phyloP scores from a whole-genome alignment of 30 jellyfish, hydroid and myxozoan genomes.

The Turritopsis dohrnii region DNA sequence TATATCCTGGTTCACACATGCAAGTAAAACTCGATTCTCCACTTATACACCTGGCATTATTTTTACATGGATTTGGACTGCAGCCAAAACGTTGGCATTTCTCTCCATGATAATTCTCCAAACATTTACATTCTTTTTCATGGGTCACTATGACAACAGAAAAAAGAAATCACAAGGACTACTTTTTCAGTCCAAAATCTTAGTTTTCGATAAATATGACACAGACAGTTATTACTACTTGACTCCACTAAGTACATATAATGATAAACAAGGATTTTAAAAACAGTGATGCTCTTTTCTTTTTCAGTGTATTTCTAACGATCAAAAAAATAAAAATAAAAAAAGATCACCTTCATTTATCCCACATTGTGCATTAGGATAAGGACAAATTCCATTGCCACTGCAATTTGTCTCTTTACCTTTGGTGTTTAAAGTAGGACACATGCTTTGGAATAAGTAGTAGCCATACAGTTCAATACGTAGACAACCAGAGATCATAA shows the following conservation, averaged over 20 bases:
- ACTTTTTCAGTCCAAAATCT: too few species aligned
- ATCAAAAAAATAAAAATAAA: neutral
- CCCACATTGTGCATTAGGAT: constrained; percentile 53
- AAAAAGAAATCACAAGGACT: neutral
- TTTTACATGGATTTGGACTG: constrained; percentile 73
- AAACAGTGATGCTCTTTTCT: too few species aligned
- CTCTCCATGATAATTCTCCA: constrained; percentile 73
- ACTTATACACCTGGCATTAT: constrained; percentile 34
- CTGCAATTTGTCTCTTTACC: constrained; percentile 25
- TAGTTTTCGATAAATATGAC: too few species aligned
- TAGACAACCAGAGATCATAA: constrained; percentile 36
- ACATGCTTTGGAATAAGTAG: constrained; percentile 58
- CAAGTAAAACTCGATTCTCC: constrained; percentile 40
- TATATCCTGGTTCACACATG: constrained; percentile 65
- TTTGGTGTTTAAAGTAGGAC: constrained; percentile 38
- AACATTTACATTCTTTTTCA: constrained; percentile 48
- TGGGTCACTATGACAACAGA: neutral
- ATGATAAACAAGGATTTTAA: too few species aligned
- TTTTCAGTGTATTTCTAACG: neutral
- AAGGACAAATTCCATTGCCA: constrained; percentile 67
- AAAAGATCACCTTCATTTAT: constrained; percentile 8
- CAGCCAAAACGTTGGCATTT: constrained; percentile 62
- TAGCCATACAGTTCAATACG: constrained; percentile 74
- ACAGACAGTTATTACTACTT: neutral
- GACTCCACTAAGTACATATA: too few species aligned